phyloP scores from a whole-genome alignment of 2,113 vertebrate species.

The Paratilapia polleni region DNA sequence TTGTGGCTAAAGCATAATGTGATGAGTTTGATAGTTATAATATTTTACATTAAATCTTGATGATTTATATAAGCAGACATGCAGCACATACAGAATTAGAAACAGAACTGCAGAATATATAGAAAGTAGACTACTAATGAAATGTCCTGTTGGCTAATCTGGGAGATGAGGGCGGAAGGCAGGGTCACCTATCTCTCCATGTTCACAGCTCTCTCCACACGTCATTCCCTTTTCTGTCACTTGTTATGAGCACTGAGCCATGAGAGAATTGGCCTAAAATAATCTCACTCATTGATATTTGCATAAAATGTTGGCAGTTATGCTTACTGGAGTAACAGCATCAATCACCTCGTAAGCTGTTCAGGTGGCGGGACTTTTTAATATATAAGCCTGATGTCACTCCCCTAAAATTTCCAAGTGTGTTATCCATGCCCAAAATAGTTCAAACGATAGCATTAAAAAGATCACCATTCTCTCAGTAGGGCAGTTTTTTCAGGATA shows the following conservation, averaged over 20 bases:
- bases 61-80: neutral
- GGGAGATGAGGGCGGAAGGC: constrained; percentile 14
- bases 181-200: constrained; percentile 18
- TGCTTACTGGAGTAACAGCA: constrained; percentile 28
- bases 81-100: neutral
- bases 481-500: neutral
- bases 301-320: constrained; percentile 51
- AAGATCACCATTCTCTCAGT: neutral
- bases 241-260: constrained; percentile 18
- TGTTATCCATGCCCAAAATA: constrained; percentile 45
- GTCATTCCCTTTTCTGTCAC: constrained; percentile 33
- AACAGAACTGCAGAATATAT: neutral
- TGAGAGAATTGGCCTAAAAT: constrained; percentile 31
- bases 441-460: constrained; percentile 16
- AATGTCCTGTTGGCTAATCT: constrained; percentile 25
- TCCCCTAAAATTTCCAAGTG: neutral
- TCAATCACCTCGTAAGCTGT: constrained; percentile 51
- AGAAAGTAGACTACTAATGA: constrained; percentile 20
- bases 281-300: constrained; percentile 51
- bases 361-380: constrained; percentile 43
- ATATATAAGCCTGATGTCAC: constrained; percentile 30
- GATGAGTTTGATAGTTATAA: constrained; percentile 28
- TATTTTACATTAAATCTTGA: constrained; percentile 40
- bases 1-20: constrained; percentile 29
- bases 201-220: neutral